Base-by-base conservation (phyloP, 2,113 vertebrate species). In the Dipodomys stephensi region DNA sequence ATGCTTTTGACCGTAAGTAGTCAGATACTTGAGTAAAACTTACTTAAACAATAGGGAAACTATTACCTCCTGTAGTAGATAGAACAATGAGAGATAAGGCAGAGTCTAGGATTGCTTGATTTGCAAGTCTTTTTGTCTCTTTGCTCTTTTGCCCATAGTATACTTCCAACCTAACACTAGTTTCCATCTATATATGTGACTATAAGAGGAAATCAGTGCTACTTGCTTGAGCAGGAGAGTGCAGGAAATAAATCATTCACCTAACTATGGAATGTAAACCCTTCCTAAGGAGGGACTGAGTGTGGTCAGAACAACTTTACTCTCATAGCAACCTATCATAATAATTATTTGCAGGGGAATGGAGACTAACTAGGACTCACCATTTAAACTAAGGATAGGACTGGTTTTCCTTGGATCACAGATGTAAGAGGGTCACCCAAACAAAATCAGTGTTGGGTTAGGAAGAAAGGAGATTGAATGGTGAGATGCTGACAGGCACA, bases 1-100 rank as follows among this genome's bases (percentile, higher is more conserved):
- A 46, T 86, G 32, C 19, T 95, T 94, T 88, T 57, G 78, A 9
- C 69, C 93, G 25, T 90, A 88, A 96, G 80, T 18, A 77, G n/a
- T 83, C 6, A 62, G 71, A 82, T 82, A 85, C 80, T 76, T 76
- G 30, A 78, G 20, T 88, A 88, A 94, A 94, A 90, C 16, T 86
- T 44, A 80, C 30, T 92, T 86, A 90, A 92, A 87, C 46, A 87
- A 72, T 88, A 30, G 13, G 77, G 32, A 91, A 74, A 74, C 88
- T 57, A 62, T 64, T 92, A 92, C 76, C 28, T 93, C 73, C 35
- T 3, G 22, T 82, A 79, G 78, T 28, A 88, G 81, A 90, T 28
- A 88, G 81, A 90, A 88, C 20, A 35, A 49, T 82, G 62, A 90
- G 67, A 78, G 90, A 81, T 80, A 84, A 88, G 64, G 65, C 32